Base-by-base conservation (phyloP, 2,888 invertebrate genomes). In the Liodrosophila aerea region DNA sequence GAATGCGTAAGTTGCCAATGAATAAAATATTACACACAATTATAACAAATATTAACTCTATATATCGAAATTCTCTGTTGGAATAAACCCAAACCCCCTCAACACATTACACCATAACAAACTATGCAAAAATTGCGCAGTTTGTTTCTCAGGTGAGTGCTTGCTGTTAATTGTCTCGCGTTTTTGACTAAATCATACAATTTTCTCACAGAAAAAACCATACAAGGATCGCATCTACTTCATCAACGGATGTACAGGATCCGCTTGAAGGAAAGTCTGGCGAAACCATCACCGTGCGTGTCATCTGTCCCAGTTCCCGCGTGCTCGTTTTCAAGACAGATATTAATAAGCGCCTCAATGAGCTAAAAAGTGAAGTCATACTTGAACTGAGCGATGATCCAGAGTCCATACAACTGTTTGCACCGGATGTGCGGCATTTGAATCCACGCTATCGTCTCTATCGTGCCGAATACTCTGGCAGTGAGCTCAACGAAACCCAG, bases 51-150 rank as follows among this genome's bases (percentile, higher is more conserved):
- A 9, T 2, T 22, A 16, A 46, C 41, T 50, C 30, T 37, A 49
- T 43, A 29, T 45, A 36, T 65, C 84, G 71, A 87, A 81, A 87
- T 85, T 86, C 73, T 81, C 73, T 50, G 81, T 84, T 69, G 59
- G 50, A 60, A 62, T 30, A 54, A 43, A 45, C 34, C 27, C 9
- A 33, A 11, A 13, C 13, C 9, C 18, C 18, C 18, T 2, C 36
- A 9, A 15, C 18, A 18, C 18, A 8, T 2, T 16, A 39, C 18
- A 43, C 13, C 47, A 62, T 73, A 72, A 73, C 75, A 57, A 81
- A 83, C 76, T 73, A 88, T 89, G 88, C 87, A 88, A 74, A 89
- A 87, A 83, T 59, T 89, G 66, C 78, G 85, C 72, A 87, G 87
- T 64, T 75, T 89, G 71, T 89, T 89, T 77, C 73, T 83, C 15